phyloP scores from a whole-genome alignment of 1,140 invertebrate genomes.

The Drosophila guanche region DNA sequence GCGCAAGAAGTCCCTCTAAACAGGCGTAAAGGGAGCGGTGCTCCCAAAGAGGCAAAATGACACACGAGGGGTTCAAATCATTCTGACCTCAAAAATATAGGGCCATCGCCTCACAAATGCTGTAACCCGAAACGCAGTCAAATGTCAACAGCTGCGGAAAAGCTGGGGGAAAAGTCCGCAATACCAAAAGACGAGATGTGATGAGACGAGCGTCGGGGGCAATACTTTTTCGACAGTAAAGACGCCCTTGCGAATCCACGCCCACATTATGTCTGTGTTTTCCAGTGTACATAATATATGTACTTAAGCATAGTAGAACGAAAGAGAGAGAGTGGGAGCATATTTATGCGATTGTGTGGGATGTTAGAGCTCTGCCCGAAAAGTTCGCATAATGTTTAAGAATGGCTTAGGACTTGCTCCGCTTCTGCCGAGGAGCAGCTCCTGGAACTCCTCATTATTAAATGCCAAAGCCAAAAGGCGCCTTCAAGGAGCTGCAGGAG shows the following conservation, averaged over 20 bases:
- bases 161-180: slow-evolving; percentile 13
- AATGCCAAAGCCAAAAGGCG: slow-evolving; percentile 37
- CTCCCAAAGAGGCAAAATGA: too few relatives aligned
- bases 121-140: slow-evolving; percentile 44
- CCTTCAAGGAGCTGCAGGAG: slow-evolving; percentile 1
- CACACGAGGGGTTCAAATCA: neutral
- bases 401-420: slow-evolving; percentile 28
- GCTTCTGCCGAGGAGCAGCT: slow-evolving; percentile 43
- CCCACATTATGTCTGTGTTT: slow-evolving; percentile 45
- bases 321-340: too few relatives aligned
- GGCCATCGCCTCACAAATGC: slow-evolving; percentile 23
- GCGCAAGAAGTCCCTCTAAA: too few relatives aligned
- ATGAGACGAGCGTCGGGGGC: slow-evolving; percentile 14
- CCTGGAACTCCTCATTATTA: slow-evolving; percentile 56
- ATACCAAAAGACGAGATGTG: slow-evolving; percentile 2
- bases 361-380: slow-evolving; percentile 12
- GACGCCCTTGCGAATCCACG: slow-evolving; percentile 50
- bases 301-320: too few relatives aligned
- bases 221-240: slow-evolving; percentile 36
- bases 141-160: slow-evolving; percentile 64
- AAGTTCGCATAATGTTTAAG: slow-evolving; percentile 3
- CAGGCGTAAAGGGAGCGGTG: too few relatives aligned
- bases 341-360: slow-evolving; percentile 23
- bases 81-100: slow-evolving; percentile 20
- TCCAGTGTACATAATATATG: too few relatives aligned